Evolutionary conservation across 2,888 invertebrate species (phyloP).

Genomic region (Callimorpha dominula): DNA sequence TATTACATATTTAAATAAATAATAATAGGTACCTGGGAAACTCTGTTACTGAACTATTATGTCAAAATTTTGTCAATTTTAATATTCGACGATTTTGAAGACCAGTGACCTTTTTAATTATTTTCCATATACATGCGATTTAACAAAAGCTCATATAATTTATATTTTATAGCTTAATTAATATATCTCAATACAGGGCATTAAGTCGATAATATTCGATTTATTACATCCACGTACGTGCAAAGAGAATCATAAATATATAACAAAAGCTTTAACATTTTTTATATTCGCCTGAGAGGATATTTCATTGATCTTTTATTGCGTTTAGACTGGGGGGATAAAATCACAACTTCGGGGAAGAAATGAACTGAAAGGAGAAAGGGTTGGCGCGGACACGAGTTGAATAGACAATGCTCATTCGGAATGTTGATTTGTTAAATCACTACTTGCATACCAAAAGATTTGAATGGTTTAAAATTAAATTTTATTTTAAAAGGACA

Average conservation of each 20-base stretch:
- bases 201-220: constrained; percentile 13
- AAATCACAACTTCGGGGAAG: constrained; percentile 76
- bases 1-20: too few species aligned
- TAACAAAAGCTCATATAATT: too few species aligned
- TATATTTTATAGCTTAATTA: too few species aligned
- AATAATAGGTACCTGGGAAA: too few species aligned
- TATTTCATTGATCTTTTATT: constrained; percentile 71
- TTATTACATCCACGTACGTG: constrained; percentile 9
- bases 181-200: constrained; percentile 2
- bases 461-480: constrained; percentile 60
- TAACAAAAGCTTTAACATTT: constrained; percentile 40
- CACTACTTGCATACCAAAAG: constrained; percentile 73
- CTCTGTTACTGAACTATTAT: too few species aligned
- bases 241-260: constrained; percentile 16
- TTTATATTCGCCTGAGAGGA: constrained; percentile 48
- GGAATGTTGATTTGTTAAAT: constrained; percentile 77
- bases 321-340: constrained; percentile 68
- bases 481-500: constrained; percentile 58
- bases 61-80: too few species aligned
- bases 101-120: too few species aligned
- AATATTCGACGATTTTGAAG: neutral
- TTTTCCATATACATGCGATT: too few species aligned
- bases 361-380: constrained; percentile 79
- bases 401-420: constrained; percentile 71
- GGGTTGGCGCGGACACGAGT: constrained; percentile 71